Evolutionary conservation across 1,140 invertebrate genomes (phyloP), one percentile per base, ranked within the genome.

Genomic region (Spodoptera litura): DNA sequence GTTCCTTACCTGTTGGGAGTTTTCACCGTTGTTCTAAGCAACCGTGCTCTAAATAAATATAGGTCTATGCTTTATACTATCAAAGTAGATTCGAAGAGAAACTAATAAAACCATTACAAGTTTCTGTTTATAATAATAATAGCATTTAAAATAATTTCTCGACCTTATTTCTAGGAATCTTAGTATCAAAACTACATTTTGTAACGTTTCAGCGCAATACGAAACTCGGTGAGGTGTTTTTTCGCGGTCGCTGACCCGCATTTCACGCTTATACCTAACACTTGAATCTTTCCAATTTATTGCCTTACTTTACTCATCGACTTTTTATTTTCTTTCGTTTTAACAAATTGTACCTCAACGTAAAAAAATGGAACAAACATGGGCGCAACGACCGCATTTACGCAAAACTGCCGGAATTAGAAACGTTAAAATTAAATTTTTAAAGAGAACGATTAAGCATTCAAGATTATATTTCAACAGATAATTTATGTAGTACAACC

Each of bases 181-280:
- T 35, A 72, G 79, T 75, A 82, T 78, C 71, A 78, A 79, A 84
- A 72, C 53, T 66, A 64, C 80, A 82, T 72, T 82, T 86, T 84
- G 80, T 86, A 80, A 73, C 78, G 78, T 88, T 88, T 89, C 87
- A 88, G 85, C 82, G 76, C 79, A 85, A 84, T 82, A 79, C 72
- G 75, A 88, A 84, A 83, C 75, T 77, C 31, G 55, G 74, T 73
- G 72, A 81, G 70, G 64, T 81, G 75, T 85, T 87, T 81, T 85
- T 83, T 86, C 85, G 78, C 74, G 88, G 87, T 87, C 89, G 79
- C 61, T 88, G 89, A 91, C 89, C 89, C 86, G 84, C 82, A 88
- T 90, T 90, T 86, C 77, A 83, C 78, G 86, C 83, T 84, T 72
- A 78, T 78, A 78, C 79, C 58, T 74, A 72, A 83, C 81, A 84